Evolutionary conservation across 2,113 vertebrate genomes (phyloP), one percentile per base, ranked within the genome.

Genomic region (Catagonus wagneri): DNA sequence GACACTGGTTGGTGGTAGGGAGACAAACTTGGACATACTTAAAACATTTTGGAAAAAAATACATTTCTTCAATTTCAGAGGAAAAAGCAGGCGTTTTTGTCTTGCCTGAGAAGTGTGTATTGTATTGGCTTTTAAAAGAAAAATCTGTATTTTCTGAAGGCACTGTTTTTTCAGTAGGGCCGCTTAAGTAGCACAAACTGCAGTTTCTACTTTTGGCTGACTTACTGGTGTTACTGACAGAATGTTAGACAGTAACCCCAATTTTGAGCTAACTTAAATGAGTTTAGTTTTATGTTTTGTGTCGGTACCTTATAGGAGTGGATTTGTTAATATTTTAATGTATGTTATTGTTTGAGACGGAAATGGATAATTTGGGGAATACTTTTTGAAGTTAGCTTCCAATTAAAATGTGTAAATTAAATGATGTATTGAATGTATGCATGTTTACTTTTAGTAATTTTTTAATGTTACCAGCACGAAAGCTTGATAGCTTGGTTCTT

Each of bases 261-360:
- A n/a, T 78, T 56, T 44, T 95, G 8, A 76, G 56, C 63, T 60
- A 44, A 66, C 14, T 32, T 50, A 71, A 54, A 17, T n/a, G 23
- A 87, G 39, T 90, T 92, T 89, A 27, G 29, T 81, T 84, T 90
- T 78, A 50, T n/a, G 75, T 93, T 89, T 96, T 92, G 16, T 96
- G 20, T 83, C 89, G 60, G 34, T 89, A 74, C 20, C 13, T 92
- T 69, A 19, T 60, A 75, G 32, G 20, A 54, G 63, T 88, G 80
- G 79, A 63, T n/a, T 89, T 27, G 60, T 94, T 80, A 76, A 32
- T 69, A 15, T 58, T 52, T 93, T 95, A 75, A 83, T 90, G 61
- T 75, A 36, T 36, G 69, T 91, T 87, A 39, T 72, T 94, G 63
- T 87, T 93, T 50, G 88, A 94, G 89, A 80, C 91, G 54, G 60